These are phyloP conservation scores for Gadopsis bispinosus DNA, from an alignment of 2,797 vertebrate species.

Conservation along the genomic window DNA sequence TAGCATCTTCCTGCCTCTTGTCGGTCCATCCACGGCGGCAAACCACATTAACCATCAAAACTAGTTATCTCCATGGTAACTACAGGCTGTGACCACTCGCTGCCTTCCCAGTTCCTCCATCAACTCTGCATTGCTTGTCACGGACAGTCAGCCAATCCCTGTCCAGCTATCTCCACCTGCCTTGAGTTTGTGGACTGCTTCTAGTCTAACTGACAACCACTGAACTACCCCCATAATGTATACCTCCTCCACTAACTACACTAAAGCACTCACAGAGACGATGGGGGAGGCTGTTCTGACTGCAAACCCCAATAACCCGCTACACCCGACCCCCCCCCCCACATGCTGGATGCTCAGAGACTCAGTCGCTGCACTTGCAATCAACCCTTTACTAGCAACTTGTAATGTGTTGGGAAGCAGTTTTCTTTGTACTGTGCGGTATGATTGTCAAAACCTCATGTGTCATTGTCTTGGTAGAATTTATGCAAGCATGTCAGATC, in stretches of 20 bases:
- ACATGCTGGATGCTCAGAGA: slow-evolving; percentile 80
- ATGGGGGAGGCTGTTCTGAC: slow-evolving; percentile 69
- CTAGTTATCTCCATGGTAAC: slow-evolving; percentile 72
- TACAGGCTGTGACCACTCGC: slow-evolving; percentile 69
- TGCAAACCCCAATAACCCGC: slow-evolving; percentile 55
- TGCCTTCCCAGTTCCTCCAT: slow-evolving; percentile 53
- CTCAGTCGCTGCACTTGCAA: slow-evolving; percentile 74
- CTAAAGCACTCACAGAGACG: slow-evolving; percentile 87
- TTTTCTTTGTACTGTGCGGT: slow-evolving; percentile 68
- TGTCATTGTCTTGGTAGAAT: slow-evolving; percentile 74
- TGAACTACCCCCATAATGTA: slow-evolving; percentile 58
- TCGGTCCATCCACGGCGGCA: slow-evolving; percentile 55
- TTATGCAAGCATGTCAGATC: slow-evolving; percentile 71
- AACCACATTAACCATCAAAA: slow-evolving; percentile 60
- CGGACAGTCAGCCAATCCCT: slow-evolving; percentile 52
- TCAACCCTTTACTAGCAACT: slow-evolving; percentile 73
- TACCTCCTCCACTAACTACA: slow-evolving; percentile 83
- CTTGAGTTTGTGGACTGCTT: slow-evolving; percentile 54
- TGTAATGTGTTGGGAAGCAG: slow-evolving; percentile 63
- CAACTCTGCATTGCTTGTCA: slow-evolving; percentile 36
- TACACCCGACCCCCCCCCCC: slow-evolving; percentile 34
- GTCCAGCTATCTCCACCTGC: slow-evolving; percentile 48
- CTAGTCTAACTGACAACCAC: slow-evolving; percentile 61
- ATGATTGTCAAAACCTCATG: slow-evolving; percentile 76
- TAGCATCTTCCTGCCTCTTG: slow-evolving; percentile 64